These are phyloP conservation scores for Oryzias sinensis DNA, from an alignment of 2,797 vertebrate genomes.

Conservation along the genomic window DNA sequence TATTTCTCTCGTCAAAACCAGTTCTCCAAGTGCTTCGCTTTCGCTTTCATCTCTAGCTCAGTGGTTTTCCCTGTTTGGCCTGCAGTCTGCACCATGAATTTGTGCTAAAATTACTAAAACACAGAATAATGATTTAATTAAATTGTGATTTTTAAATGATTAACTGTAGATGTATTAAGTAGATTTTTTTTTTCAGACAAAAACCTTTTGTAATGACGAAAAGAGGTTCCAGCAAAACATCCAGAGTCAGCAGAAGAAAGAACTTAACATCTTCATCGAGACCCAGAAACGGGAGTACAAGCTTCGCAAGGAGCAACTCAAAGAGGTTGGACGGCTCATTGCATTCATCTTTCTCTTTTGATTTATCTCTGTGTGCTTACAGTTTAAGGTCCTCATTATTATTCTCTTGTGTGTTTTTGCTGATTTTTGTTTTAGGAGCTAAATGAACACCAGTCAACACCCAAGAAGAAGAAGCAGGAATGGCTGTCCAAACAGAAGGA, in stretches of 20 bases:
- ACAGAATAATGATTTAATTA: too few species aligned
- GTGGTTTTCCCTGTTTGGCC: too few species aligned
- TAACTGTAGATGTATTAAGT: not conserved
- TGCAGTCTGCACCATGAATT: too few species aligned
- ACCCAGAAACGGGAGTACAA: conserved; percentile 98
- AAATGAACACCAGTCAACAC: conserved; percentile 98
- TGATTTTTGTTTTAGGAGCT: conserved; percentile 80
- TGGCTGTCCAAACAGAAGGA: conserved; percentile 99
- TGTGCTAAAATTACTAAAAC: too few species aligned
- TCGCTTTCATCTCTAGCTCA: too few species aligned
- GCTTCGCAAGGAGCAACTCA: conserved; percentile 96
- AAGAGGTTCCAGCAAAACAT: conserved; percentile 99
- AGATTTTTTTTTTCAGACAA: conserved; percentile 76
- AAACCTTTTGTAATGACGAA: conserved; percentile 94
- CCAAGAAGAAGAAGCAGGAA: conserved; percentile 99
- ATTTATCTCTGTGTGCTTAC: not conserved
- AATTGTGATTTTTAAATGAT: too few species aligned
- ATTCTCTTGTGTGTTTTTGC: conserved; percentile 7
- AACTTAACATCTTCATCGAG: conserved; percentile 93
- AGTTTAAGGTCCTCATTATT: not conserved
- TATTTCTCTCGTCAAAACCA: too few species aligned
- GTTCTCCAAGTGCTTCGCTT: too few species aligned
- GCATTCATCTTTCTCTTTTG: not conserved
- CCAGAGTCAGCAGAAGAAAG: conserved; percentile 97
- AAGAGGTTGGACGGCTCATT: conserved; percentile 81